phyloP scores from a whole-genome alignment of 2,113 vertebrate species.

The Columba livia region DNA sequence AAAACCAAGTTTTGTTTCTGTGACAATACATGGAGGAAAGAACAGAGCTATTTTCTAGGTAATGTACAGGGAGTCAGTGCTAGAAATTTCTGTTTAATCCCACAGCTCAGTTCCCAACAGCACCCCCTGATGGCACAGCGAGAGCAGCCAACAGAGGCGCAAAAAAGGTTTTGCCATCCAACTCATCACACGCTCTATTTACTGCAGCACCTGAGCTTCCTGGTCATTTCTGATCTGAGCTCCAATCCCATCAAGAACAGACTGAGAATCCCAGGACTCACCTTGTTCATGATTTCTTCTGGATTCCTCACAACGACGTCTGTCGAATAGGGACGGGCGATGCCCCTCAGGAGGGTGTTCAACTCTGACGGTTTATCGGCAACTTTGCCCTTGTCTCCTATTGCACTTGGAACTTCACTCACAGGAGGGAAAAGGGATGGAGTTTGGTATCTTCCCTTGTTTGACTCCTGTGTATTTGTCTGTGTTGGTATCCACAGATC shows the following conservation, averaged over 20 bases:
- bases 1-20: neutral
- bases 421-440: neutral
- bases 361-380: fast-evolving
- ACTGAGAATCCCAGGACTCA: neutral
- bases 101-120: neutral
- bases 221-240: neutral
- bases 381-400: fast-evolving
- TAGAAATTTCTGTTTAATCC: neutral
- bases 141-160: neutral
- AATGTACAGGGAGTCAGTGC: neutral
- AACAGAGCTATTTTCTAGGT: neutral
- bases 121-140: neutral
- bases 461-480: fast-evolving
- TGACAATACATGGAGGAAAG: neutral
- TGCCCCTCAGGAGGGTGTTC: neutral
- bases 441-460: neutral
- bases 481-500: constrained; percentile 81
- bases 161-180: neutral
- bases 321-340: fast-evolving
- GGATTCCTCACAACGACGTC: neutral
- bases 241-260: neutral
- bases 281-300: neutral
- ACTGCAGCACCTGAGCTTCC: neutral
- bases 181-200: neutral
- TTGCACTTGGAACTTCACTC: neutral